phyloP scores from a whole-genome alignment of 2,113 vertebrate species.

The Thamnophis sirtalis region DNA sequence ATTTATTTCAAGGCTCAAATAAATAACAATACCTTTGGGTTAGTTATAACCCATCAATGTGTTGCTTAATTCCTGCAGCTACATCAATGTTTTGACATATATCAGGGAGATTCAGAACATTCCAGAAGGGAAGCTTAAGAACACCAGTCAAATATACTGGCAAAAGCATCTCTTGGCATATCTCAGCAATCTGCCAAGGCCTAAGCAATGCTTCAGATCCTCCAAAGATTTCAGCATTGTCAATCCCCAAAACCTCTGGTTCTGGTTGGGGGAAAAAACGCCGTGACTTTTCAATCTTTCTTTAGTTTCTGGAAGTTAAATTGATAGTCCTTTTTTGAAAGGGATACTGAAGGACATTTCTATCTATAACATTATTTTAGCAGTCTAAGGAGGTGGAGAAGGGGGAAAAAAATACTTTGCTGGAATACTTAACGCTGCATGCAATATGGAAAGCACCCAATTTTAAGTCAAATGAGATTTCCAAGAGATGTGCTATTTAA shows the following conservation, averaged over 20 bases:
- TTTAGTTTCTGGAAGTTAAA: neutral
- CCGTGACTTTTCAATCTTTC: neutral
- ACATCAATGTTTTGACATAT: neutral
- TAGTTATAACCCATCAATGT: neutral
- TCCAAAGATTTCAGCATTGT: slow-evolving; percentile 6
- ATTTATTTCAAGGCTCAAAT: rapidly evolving
- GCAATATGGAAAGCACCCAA: neutral
- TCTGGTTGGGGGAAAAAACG: neutral
- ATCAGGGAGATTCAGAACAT: rapidly evolving
- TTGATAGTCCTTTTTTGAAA: neutral
- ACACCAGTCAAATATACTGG: rapidly evolving
- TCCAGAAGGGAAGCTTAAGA: neutral
- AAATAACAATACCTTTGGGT: neutral
- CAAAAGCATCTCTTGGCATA: neutral
- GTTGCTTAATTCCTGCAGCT: neutral
- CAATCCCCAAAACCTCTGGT: neutral
- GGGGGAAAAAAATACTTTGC: neutral
- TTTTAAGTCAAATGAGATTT: neutral
- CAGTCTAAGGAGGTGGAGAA: neutral
- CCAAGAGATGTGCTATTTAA: neutral
- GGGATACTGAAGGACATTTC: neutral
- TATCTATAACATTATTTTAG: neutral
- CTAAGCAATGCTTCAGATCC: neutral
- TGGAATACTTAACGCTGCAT: neutral
- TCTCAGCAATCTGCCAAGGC: slow-evolving; percentile 1